A percentile compares a stretch with the other conserved stretches of the same genome.
Evolutionary conservation across 64 coral and sea anemone species (phyloP).

Genomic region (Porites lutea): DNA sequence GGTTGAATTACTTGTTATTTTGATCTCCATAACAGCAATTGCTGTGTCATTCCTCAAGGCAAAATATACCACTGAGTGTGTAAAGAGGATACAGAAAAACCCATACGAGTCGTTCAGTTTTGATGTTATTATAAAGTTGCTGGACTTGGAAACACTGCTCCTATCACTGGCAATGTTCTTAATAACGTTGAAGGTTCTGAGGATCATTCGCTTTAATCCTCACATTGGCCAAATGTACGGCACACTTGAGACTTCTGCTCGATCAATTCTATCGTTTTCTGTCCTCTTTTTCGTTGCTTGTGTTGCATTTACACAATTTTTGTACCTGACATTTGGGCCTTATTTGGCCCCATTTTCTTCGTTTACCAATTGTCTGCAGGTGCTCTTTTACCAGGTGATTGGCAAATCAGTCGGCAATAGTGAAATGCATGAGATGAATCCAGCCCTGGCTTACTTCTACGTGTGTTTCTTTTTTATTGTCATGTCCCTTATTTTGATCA

Average conservation of each 20-base stretch:
- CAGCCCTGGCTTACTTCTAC: constrained; percentile 1
- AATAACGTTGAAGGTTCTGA: constrained; percentile 25
- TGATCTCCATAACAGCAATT: background rate
- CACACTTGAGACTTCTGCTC: constrained; percentile 27
- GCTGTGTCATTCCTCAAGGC: constrained; percentile 18
- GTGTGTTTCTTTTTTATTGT: background rate
- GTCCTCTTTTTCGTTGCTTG: background rate
- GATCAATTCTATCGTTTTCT: constrained; percentile 21
- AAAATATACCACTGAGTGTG: constrained; percentile 31
- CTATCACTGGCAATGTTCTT: constrained; percentile 36
- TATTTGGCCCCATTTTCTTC: constrained; percentile 13
- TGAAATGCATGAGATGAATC: background rate
- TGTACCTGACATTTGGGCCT: constrained; percentile 41
- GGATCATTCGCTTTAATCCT: constrained; percentile 34
- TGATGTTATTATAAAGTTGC: background rate
- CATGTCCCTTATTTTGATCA: constrained; percentile 26
- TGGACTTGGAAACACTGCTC: constrained; percentile 24
- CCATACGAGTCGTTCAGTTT: constrained; percentile 27
- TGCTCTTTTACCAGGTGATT: constrained; percentile 9
- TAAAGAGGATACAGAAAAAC: constrained; percentile 29
- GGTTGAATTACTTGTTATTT: constrained; percentile 17
- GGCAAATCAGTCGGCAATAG: background rate
- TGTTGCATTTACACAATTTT: constrained; percentile 19
- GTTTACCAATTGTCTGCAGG: background rate
- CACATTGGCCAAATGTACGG: constrained; percentile 27